Evolutionary conservation across 2,797 vertebrate species (phyloP).

Genomic region (Rhinatrema bivittatum): DNA sequence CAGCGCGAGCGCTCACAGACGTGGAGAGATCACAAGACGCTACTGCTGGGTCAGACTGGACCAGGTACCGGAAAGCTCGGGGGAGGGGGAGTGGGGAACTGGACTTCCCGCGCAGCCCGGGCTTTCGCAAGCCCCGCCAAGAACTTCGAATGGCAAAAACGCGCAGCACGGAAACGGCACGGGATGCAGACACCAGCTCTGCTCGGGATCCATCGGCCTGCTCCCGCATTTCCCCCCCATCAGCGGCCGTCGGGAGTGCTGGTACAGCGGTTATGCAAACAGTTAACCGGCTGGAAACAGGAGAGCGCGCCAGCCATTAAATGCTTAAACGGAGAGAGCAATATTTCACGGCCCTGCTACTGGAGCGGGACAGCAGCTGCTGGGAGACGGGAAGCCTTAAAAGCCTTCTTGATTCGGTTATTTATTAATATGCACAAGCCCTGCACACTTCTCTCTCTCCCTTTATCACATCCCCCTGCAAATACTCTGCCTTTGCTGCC

Average conservation of each 20-base stretch:
- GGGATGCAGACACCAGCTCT: too few species aligned
- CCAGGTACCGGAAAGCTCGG: not conserved
- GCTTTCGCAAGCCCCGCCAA: not conserved
- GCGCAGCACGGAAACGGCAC: not conserved
- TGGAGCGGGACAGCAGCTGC: slow-evolving; percentile 39
- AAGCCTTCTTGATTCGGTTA: slow-evolving; percentile 46
- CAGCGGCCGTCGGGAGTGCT: too few species aligned
- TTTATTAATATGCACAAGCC: slow-evolving; percentile 29
- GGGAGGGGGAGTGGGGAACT: not conserved
- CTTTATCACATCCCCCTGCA: too few species aligned
- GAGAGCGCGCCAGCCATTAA: slow-evolving; percentile 25
- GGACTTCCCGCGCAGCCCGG: not conserved
- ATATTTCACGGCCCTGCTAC: slow-evolving; percentile 40
- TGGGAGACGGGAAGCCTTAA: slow-evolving; percentile 36
- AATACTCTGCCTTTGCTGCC: slow-evolving; percentile 11
- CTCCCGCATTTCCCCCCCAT: too few species aligned
- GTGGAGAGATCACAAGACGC: too few species aligned
- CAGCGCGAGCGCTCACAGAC: too few species aligned
- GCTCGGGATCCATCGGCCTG: too few species aligned
- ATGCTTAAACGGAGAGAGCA: slow-evolving; percentile 34
- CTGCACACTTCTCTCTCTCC: slow-evolving; percentile 27
- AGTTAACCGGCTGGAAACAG: slow-evolving; percentile 7
- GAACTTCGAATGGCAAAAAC: not conserved
- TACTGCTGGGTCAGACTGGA: too few species aligned
- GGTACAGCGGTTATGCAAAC: slow-evolving; percentile 7